Evolutionary conservation across 2,113 vertebrate genomes (phyloP), one percentile per base, ranked within the genome.

Genomic region (Mesocricetus auratus): DNA sequence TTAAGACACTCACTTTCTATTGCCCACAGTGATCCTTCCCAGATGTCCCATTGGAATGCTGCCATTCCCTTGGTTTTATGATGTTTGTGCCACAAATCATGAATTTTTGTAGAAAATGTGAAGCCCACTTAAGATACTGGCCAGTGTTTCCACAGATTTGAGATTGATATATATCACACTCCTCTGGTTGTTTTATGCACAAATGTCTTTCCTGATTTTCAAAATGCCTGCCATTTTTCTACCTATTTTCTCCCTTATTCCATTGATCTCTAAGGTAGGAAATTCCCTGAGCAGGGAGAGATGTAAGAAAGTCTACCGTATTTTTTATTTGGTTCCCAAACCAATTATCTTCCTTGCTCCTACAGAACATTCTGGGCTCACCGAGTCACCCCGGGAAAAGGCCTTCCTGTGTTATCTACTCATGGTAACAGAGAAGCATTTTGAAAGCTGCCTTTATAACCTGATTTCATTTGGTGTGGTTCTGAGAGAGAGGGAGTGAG

Each of bases 121-220:
- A 39, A 64, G 0, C 4, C 11, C 39, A 60, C 13, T 64, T 21
- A 74, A 39, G 58, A 62, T 10, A 45, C 6, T 29, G 29, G 74
- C 1, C 75, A n/a, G 58, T 29, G 66, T 81, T 88, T 47, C 64
- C 62, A 42, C 36, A 86, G 39, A 64, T 7, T 64, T 45, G 10
- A 22, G 0, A n/a, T 3, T 83, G 5, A 16, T 60, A 42, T 4
- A 5, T 78, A 47, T 10, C 0, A 58, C 3, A 26, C 1, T 33
- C 42, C 42, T 83, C 33, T 62, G 0, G 19, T 77, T 79, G 29
- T 1, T 24, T 89, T 39, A 31, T 26, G 9, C 42, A n/a, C 69
- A 33, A 56, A 11, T 9, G 62, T 11, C 16, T 39, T n/a, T 22
- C 21, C 19, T n/a, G 47, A 60, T 91, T 73, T 36, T 64, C 24